Evolutionary conservation across 2,113 vertebrate species (phyloP).

Genomic region (Marcusenius ussheri): DNA sequence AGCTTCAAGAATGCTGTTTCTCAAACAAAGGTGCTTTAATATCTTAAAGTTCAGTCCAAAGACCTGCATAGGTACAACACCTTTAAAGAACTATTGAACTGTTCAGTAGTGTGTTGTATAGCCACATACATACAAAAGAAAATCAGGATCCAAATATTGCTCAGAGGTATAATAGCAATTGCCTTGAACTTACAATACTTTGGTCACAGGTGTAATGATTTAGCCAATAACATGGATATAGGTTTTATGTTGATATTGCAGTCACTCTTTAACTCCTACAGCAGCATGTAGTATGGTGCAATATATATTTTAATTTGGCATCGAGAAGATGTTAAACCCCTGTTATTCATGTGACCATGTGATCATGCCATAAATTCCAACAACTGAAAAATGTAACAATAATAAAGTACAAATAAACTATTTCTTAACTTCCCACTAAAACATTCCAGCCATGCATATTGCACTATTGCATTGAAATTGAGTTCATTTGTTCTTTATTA

Average conservation of each 20-base stretch:
- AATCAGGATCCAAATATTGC: not conserved
- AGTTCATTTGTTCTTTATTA: not conserved
- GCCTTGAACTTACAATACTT: not conserved
- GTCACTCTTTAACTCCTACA: not conserved
- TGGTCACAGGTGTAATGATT: not conserved
- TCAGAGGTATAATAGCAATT: not conserved
- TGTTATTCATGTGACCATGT: not conserved
- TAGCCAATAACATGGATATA: not conserved
- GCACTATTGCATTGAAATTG: not conserved
- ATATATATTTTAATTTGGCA: not conserved
- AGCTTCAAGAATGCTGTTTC: not conserved
- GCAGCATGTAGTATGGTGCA: not conserved
- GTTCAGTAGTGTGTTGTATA: not conserved
- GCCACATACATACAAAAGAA: not conserved
- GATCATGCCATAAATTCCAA: not conserved
- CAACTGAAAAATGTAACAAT: not conserved
- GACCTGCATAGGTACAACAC: not conserved
- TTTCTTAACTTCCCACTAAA: not conserved
- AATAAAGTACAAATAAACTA: not conserved
- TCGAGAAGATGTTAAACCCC: not conserved
- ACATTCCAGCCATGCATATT: not conserved
- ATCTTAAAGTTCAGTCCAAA: not conserved
- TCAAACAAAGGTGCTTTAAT: not conserved
- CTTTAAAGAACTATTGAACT: not conserved
- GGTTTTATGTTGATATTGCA: not conserved